These are phyloP conservation scores for Notechis scutatus DNA, from an alignment of 2,113 vertebrate species.

Conservation along the genomic window DNA sequence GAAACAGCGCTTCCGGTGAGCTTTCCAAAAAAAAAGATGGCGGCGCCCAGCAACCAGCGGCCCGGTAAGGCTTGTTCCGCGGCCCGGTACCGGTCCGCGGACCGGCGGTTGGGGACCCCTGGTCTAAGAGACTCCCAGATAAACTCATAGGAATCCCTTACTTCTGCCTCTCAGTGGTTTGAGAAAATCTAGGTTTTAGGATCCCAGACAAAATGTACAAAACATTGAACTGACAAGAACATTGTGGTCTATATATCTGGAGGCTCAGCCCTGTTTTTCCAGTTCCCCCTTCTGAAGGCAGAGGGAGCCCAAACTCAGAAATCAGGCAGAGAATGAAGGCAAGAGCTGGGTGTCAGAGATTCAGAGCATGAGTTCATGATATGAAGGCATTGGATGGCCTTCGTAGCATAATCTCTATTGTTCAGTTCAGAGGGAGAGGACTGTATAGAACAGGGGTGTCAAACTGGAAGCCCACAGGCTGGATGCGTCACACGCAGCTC, in stretches of 20 bases:
- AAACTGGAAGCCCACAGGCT: too few species aligned
- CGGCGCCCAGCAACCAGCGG: too few species aligned
- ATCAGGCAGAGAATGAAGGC: background rate
- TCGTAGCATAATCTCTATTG: background rate
- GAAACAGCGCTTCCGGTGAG: too few species aligned
- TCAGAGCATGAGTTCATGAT: background rate
- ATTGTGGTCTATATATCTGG: background rate
- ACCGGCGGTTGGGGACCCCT: too few species aligned
- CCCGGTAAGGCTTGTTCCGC: too few species aligned
- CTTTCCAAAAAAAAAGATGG: too few species aligned
- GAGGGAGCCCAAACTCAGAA: background rate
- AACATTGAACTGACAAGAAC: background rate
- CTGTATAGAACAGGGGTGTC: too few species aligned
- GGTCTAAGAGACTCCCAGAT: background rate
- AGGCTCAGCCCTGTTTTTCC: background rate
- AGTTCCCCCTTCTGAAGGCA: background rate
- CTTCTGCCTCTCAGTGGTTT: background rate
- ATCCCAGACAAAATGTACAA: background rate
- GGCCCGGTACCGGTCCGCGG: too few species aligned
- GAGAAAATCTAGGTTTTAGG: background rate
- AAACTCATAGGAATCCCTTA: background rate
- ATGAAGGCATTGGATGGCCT: background rate
- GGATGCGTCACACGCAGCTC: too few species aligned
- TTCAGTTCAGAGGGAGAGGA: too few species aligned
- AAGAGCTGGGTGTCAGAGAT: background rate